Base-by-base conservation (phyloP, 2,888 invertebrate species). In the Phlogophora meticulosa region DNA sequence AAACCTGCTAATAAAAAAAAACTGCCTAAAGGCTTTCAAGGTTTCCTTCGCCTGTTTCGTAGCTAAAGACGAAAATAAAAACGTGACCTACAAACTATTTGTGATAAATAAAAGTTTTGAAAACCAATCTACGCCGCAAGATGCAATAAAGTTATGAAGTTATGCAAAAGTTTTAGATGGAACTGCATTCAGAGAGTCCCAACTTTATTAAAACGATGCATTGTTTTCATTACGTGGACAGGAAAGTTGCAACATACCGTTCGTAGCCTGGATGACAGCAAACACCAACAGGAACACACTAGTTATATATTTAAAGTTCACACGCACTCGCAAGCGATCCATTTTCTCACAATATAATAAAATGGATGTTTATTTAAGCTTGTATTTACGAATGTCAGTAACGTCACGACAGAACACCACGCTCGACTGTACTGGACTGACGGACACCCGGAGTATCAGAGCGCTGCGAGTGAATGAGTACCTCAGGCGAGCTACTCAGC, bases 251-350 rank as follows among this genome's bases (percentile, higher is more conserved):
- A 49, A 85, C 89, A 87, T 75, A 89, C 89, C 89, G 61, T 83
- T 72, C 2, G 78, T 77, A 52, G 76, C 76, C 58, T 86, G 84
- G 75, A 69, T 62, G 63, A 71, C 68, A 64, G 80, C 81, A 66
- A 86, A 66, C 66, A 85, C 70, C 71, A 89, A 66, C 60, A 89
- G 63, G 49, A 85, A 81, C 43, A 82, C 78, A 85, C 72, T 75
- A 34, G 72, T 69, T 59, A 84, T 46, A 62, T 77, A 75, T 81
- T 83, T 86, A 63, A 82, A 83, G 76, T 84, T 85, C 79, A 87
- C 87, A 76, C 82, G 85, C 84, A 88, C 81, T 82, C 79, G 74
- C 49, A 83, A 77, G 66, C 81, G 85, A 85, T 86, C 84, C 91
- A 91, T 91, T 84, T 84, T 88, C 77, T 72, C 73, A 78, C 67